phyloP scores from a whole-genome alignment of 2,113 vertebrate genomes.

The Psophia crepitans region DNA sequence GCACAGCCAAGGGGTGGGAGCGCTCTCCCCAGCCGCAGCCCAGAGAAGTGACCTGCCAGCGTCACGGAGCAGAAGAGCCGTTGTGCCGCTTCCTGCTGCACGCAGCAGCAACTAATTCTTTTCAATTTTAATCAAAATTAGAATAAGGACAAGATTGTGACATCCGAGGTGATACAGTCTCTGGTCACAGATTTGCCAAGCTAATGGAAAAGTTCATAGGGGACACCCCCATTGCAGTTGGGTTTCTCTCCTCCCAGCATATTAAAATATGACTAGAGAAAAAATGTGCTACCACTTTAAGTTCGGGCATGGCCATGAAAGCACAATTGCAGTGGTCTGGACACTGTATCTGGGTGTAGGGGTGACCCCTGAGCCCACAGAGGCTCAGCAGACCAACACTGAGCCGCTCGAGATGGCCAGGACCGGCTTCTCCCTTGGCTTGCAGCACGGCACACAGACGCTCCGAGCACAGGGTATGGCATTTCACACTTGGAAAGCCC shows the following conservation, averaged over 20 bases:
- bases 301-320: background rate
- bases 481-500: background rate
- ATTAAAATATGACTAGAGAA: background rate
- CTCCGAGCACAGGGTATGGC: accelerated
- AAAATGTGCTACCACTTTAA: background rate
- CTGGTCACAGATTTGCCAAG: background rate
- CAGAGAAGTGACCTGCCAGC: accelerated
- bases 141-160: background rate
- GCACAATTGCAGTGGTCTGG: background rate
- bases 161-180: background rate
- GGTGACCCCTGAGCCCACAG: background rate
- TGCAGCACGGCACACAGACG: background rate
- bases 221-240: background rate
- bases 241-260: background rate
- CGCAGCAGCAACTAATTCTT: background rate
- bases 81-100: background rate
- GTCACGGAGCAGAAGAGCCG: background rate
- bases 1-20: background rate
- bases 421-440: background rate
- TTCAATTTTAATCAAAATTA: background rate
- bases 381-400: background rate
- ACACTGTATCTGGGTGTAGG: background rate
- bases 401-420: background rate
- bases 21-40: background rate
- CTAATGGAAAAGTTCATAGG: background rate